A percentile compares a stretch with the other conserved stretches of the same genome.
Conservation (phyloP, 2,113 vertebrate species). For the Ciconia maguari region DNA sequence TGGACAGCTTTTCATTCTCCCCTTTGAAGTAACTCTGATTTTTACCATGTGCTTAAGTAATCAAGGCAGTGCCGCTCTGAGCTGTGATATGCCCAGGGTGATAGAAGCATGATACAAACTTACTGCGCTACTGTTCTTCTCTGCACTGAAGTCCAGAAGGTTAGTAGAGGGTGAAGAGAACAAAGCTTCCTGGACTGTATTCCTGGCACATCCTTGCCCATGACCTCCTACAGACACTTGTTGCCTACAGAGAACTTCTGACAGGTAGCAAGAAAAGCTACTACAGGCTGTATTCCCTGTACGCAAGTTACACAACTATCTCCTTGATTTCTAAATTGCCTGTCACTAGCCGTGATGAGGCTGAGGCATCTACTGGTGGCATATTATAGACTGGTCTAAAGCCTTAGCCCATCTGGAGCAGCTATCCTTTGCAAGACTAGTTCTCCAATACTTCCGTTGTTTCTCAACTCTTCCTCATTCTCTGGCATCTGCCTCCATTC, state of each 20-base stretch:
- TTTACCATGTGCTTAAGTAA: neutral
- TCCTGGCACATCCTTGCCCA: neutral
- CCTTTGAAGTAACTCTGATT: neutral
- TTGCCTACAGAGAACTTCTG: neutral
- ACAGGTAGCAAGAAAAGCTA: neutral
- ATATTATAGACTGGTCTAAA: neutral
- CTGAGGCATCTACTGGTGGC: neutral
- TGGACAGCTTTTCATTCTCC: neutral
- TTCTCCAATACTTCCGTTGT: neutral
- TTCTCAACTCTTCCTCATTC: neutral
- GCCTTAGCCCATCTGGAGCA: neutral
- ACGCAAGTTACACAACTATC: neutral
- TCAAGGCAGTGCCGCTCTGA: neutral
- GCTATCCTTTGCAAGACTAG: neutral
- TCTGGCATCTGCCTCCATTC: neutral
- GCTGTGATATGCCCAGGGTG: neutral
- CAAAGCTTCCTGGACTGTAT: neutral
- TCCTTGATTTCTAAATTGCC: neutral
- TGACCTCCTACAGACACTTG: neutral
- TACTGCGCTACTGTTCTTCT: neutral
- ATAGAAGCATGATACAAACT: neutral
- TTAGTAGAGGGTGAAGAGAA: neutral
- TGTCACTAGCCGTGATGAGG: neutral
- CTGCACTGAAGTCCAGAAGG: neutral
- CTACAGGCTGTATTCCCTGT: neutral